A percentile compares a stretch with the other conserved stretches of the same genome.
Conservation (phyloP, 1,140 invertebrate genomes). For the Scaptomyza graminum region DNA sequence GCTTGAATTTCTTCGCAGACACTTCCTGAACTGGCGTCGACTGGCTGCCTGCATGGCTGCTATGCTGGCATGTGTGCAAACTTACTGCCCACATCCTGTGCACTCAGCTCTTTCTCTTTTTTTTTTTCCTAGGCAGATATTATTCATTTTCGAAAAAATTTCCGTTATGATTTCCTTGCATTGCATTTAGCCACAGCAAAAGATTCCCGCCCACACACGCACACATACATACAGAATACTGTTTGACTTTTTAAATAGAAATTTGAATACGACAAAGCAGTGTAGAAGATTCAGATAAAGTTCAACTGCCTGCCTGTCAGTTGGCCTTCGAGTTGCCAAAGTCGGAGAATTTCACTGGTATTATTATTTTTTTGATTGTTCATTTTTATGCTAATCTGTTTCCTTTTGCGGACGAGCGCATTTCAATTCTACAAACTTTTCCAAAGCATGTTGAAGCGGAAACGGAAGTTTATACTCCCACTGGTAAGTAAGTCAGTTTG, state of each 20-base stretch:
- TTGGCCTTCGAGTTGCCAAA: conserved; percentile 32
- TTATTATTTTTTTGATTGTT: conserved; percentile 49
- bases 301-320: conserved; percentile 38
- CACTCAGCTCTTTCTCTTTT: not conserved
- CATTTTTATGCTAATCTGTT: conserved; percentile 74
- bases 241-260: conserved; percentile 55
- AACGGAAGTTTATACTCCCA: conserved; percentile 54
- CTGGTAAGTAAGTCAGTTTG: conserved; percentile 31
- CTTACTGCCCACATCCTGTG: conserved; percentile 63
- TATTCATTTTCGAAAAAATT: conserved; percentile 65
- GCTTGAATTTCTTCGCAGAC: conserved; percentile 56
- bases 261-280: conserved; percentile 71
- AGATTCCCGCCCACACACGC: conserved; percentile 30
- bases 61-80: conserved; percentile 65
- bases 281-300: conserved; percentile 66
- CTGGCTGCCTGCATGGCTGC: conserved; percentile 27
- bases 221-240: conserved; percentile 7
- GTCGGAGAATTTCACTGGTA: conserved; percentile 36
- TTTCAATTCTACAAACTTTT: conserved; percentile 67
- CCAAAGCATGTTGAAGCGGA: conserved; percentile 58
- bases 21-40: conserved; percentile 47
- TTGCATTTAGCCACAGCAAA: conserved; percentile 36
- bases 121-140: conserved; percentile 24
- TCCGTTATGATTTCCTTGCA: conserved; percentile 66
- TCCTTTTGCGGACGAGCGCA: conserved; percentile 61